phyloP scores from a whole-genome alignment of 2,797 vertebrate species.

The Halcyon leucocephala region DNA sequence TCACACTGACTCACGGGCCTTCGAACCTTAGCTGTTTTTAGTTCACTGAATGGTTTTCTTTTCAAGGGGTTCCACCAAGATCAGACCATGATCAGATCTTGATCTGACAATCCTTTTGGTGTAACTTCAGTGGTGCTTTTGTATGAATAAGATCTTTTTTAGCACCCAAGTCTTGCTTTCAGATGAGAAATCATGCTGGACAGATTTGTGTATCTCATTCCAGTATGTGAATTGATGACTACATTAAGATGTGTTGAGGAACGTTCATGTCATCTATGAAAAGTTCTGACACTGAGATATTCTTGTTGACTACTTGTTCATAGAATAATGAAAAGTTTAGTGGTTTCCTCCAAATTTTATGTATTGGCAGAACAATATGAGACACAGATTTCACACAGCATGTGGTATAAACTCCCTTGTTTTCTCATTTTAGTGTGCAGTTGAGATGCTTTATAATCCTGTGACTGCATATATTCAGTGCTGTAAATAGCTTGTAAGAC shows the following conservation, averaged over 20 bases:
- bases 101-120: background rate
- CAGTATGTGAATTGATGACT: conserved; percentile 50
- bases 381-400: background rate
- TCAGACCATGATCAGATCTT: background rate
- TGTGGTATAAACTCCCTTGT: background rate
- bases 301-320: conserved; percentile 36
- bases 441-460: conserved; percentile 33
- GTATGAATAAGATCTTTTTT: conserved; percentile 34
- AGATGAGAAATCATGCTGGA: conserved; percentile 23
- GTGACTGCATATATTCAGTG: conserved; percentile 24
- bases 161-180: conserved; percentile 46
- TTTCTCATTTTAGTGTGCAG: conserved; percentile 34
- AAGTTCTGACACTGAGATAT: conserved; percentile 24
- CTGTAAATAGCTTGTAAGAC: conserved; percentile 49
- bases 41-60: background rate
- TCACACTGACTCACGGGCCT: background rate
- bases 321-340: conserved; percentile 2
- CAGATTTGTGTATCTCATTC: conserved; percentile 61
- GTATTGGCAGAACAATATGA: conserved; percentile 21
- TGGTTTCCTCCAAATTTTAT: conserved; percentile 36
- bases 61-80: background rate
- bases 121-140: background rate
- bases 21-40: background rate
- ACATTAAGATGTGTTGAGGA: conserved; percentile 55
- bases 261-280: conserved; percentile 29